Percentiles rank a stretch among this genome's conserved stretches.
These are phyloP conservation scores for Aptenodytes forsteri DNA, from an alignment of 2,113 vertebrate species.

Conservation along the genomic window DNA sequence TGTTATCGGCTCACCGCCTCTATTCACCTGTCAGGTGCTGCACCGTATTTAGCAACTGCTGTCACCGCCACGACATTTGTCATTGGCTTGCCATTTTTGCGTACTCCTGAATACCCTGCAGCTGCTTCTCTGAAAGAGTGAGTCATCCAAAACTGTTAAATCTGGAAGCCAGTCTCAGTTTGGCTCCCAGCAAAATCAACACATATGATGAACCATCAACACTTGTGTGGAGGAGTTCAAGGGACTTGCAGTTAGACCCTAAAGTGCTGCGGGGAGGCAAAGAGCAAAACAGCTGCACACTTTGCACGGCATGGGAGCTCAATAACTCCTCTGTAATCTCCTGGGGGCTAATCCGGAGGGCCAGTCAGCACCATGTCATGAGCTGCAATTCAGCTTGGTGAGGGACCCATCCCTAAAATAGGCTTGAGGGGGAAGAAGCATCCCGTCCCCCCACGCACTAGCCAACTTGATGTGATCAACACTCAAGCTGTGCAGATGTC, in stretches of 20 bases:
- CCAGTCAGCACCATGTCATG: rapidly evolving
- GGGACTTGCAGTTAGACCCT: neutral
- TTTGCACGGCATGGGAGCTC: neutral
- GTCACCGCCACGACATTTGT: neutral
- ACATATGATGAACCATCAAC: neutral
- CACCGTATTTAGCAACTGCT: slow-evolving; percentile 4
- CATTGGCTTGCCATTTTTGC: neutral
- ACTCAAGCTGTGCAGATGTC: neutral
- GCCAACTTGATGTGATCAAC: neutral
- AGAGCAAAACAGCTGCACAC: neutral
- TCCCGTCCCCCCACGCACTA: neutral
- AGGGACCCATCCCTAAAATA: neutral
- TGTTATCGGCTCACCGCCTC: neutral
- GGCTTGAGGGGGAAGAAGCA: neutral
- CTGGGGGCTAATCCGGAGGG: neutral
- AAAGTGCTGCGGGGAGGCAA: neutral
- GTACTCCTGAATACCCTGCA: neutral
- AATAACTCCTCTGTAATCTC: neutral
- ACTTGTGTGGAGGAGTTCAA: neutral
- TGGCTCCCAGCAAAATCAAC: slow-evolving; percentile 21
- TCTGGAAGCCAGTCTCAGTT: neutral
- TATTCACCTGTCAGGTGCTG: neutral
- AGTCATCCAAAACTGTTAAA: slow-evolving; percentile 34
- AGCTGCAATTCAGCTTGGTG: neutral
- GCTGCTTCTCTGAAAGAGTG: slow-evolving; percentile 23